These are phyloP conservation scores for Pseudochirops corinnae DNA, from an alignment of 2,797 vertebrate species.

Conservation along the genomic window DNA sequence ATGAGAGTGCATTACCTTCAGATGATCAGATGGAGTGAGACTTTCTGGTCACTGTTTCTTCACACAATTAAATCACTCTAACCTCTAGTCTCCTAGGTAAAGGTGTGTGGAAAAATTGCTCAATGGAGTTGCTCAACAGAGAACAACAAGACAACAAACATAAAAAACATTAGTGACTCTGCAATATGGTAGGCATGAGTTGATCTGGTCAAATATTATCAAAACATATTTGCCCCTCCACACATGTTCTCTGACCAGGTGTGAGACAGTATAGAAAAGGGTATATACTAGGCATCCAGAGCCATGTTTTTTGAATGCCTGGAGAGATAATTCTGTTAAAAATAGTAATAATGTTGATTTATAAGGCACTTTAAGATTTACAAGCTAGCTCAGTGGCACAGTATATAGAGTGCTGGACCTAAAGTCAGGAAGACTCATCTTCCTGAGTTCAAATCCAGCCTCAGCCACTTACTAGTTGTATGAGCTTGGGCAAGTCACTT, in stretches of 20 bases:
- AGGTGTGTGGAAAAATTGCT: not conserved
- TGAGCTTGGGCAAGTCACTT: not conserved
- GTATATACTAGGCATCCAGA: not conserved
- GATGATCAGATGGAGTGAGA: fast-evolving
- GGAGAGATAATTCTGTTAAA: not conserved
- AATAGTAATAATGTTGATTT: too few relatives aligned
- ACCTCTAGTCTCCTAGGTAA: not conserved
- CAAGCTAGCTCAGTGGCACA: too few relatives aligned
- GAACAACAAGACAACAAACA: not conserved
- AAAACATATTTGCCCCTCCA: not conserved
- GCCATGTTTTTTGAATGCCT: not conserved
- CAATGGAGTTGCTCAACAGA: not conserved
- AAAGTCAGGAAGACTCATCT: too few relatives aligned
- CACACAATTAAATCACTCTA: not conserved
- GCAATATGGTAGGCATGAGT: not conserved
- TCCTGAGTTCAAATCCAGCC: not conserved
- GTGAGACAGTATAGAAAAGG: not conserved
- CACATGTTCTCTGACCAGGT: not conserved
- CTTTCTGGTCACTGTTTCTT: not conserved
- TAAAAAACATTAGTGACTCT: not conserved
- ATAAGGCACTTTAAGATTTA: too few relatives aligned
- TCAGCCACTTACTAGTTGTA: not conserved
- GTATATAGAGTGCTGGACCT: not conserved
- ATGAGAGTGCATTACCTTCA: not conserved
- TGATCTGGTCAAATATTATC: not conserved